Evolutionary conservation across 2,888 invertebrate species (phyloP).

Genomic region (Habroteleia sp.): DNA sequence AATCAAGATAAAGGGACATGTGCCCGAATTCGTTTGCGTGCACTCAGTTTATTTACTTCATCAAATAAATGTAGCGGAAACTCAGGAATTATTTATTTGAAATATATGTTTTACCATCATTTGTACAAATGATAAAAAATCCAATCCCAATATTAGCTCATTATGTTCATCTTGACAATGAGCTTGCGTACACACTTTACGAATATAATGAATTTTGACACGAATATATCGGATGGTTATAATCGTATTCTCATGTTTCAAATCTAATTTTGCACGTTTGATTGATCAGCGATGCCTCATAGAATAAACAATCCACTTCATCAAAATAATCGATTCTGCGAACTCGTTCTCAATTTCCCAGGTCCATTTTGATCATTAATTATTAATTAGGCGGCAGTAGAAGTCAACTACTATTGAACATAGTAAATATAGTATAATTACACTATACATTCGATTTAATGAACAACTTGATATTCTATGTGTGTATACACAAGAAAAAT

Average conservation of each 20-base stretch:
- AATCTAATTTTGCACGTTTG: slow-evolving; percentile 23
- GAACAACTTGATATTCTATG: slow-evolving; percentile 19
- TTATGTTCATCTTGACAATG: not conserved
- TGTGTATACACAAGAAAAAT: slow-evolving; percentile 17
- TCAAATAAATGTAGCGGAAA: slow-evolving; percentile 1
- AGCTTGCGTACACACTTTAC: not conserved
- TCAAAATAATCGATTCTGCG: slow-evolving; percentile 44
- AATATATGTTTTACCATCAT: slow-evolving; percentile 2
- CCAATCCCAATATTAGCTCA: not conserved
- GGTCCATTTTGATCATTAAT: slow-evolving; percentile 42
- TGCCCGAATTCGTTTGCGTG: slow-evolving; percentile 16
- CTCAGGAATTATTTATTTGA: slow-evolving; percentile 21
- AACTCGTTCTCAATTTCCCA: slow-evolving; percentile 40
- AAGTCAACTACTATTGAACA: slow-evolving; percentile 47
- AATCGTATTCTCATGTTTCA: slow-evolving; percentile 31
- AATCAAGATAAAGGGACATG: slow-evolving; percentile 41
- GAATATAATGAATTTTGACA: slow-evolving; percentile 17
- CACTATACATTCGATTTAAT: slow-evolving; percentile 34
- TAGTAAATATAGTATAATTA: slow-evolving; percentile 34
- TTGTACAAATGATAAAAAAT: not conserved
- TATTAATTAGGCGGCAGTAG: slow-evolving; percentile 39
- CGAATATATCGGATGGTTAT: slow-evolving; percentile 25
- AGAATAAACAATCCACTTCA: slow-evolving; percentile 47
- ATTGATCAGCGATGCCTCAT: slow-evolving; percentile 20
- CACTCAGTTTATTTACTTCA: slow-evolving; percentile 10